Evolutionary conservation across 2,888 invertebrate species (phyloP).

Genomic region (Kuschelorhynchus macadamiae): DNA sequence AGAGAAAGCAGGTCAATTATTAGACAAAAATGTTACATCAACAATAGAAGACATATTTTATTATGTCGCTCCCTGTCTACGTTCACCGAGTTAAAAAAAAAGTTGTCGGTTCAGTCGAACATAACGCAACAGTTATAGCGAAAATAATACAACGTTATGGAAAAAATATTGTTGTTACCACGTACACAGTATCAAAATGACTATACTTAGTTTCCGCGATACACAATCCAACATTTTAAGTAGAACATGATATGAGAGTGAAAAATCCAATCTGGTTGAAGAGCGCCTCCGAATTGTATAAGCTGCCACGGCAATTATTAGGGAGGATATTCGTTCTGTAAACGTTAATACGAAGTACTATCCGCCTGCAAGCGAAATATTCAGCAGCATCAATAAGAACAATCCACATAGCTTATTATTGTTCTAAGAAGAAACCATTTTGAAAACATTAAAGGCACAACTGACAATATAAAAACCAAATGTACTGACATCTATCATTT

Average conservation of each 20-base stretch:
- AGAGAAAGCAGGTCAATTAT: too few relatives aligned
- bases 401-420: conserved; percentile 59
- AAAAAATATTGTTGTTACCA: too few relatives aligned
- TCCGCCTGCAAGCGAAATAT: conserved; percentile 62
- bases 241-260: conserved; percentile 56
- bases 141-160: too few relatives aligned
- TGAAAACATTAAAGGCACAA: background rate
- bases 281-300: conserved; percentile 62
- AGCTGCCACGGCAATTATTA: conserved; percentile 64
- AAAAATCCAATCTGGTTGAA: conserved; percentile 57
- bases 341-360: conserved; percentile 60
- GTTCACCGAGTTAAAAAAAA: too few relatives aligned
- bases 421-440: conserved; percentile 59
- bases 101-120: too few relatives aligned
- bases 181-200: conserved; percentile 46
- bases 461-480: too few relatives aligned
- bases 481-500: too few relatives aligned
- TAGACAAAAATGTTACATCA: too few relatives aligned
- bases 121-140: too few relatives aligned
- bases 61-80: too few relatives aligned
- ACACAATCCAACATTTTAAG: conserved; percentile 60
- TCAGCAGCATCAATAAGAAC: conserved; percentile 53
- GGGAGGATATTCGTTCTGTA: conserved; percentile 63
- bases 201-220: conserved; percentile 36
- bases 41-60: too few relatives aligned